phyloP scores from a whole-genome alignment of 2,113 vertebrate species.

The Muntiacus reevesi region DNA sequence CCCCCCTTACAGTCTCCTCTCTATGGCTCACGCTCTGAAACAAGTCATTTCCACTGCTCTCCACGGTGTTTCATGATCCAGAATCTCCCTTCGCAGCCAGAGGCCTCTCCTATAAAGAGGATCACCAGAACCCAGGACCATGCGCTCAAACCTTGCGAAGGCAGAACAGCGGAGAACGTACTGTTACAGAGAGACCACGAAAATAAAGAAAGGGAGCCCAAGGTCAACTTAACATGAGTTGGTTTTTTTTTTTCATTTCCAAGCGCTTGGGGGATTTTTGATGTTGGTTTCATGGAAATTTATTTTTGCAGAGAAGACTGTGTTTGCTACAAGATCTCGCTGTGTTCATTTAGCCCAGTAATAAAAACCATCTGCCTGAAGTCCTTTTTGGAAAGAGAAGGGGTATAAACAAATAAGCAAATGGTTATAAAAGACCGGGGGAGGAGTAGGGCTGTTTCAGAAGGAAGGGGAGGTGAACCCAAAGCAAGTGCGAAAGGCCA shows the following conservation, averaged over 20 bases:
- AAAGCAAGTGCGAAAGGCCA: rapidly evolving
- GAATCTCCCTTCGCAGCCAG: not conserved
- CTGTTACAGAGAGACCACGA: not conserved
- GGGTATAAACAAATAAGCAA: conserved; percentile 39
- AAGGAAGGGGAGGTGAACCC: rapidly evolving
- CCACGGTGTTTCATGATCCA: not conserved
- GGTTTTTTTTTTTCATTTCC: not conserved
- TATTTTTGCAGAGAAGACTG: not conserved
- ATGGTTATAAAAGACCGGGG: not conserved
- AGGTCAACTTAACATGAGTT: not conserved
- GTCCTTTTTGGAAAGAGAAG: conserved; percentile 21
- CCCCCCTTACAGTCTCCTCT: not conserved
- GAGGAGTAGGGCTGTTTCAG: not conserved
- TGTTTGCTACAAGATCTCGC: not conserved
- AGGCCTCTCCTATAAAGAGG: no score
- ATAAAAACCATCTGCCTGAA: conserved; percentile 56
- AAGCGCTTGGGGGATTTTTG: not conserved
- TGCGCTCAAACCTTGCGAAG: not conserved
- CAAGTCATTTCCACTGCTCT: not conserved
- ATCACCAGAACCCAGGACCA: not conserved
- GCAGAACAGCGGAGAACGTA: rapidly evolving
- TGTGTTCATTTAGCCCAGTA: not conserved
- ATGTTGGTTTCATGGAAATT: not conserved
- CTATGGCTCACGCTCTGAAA: not conserved
- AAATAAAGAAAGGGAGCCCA: not conserved